Conservation (phyloP, 2,113 vertebrate genomes). For the Dryoscopus gambensis region DNA sequence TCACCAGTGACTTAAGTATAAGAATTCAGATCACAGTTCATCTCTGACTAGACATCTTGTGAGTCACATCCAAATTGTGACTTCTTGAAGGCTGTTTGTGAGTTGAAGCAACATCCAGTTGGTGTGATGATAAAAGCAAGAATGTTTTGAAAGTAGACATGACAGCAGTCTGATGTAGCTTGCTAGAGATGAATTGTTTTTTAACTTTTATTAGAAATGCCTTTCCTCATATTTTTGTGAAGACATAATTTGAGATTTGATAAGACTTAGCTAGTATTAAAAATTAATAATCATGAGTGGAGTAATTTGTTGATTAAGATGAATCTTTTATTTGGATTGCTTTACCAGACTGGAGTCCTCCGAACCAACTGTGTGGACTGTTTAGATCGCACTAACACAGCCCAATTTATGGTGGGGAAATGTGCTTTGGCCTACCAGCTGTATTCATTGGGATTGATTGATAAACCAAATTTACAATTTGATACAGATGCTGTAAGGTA, state of each 20-base stretch:
- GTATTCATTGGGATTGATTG: slow-evolving; percentile 91
- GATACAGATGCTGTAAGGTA: slow-evolving; percentile 97
- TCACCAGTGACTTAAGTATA: neutral
- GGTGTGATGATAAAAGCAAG: neutral
- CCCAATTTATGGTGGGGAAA: slow-evolving; percentile 98
- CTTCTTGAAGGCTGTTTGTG: neutral
- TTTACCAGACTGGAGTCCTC: slow-evolving; percentile 87
- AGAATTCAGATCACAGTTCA: neutral
- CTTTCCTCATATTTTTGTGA: neutral
- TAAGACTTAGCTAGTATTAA: neutral
- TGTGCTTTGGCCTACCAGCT: slow-evolving; percentile 97
- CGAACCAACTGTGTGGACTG: slow-evolving; percentile 97
- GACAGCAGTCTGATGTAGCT: neutral
- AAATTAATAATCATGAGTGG: neutral
- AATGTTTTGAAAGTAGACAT: neutral
- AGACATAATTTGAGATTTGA: neutral
- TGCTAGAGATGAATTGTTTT: neutral
- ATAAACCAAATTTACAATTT: slow-evolving; percentile 94
- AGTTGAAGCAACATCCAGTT: neutral
- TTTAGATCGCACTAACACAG: slow-evolving; percentile 94
- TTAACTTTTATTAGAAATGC: neutral
- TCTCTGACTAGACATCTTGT: neutral
- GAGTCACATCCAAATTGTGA: neutral
- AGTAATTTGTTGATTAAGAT: neutral
- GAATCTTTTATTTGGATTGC: neutral